Evolutionary conservation across 2,888 invertebrate species (phyloP), one percentile per base, ranked within the genome.

Genomic region (Brenthis hecate): DNA sequence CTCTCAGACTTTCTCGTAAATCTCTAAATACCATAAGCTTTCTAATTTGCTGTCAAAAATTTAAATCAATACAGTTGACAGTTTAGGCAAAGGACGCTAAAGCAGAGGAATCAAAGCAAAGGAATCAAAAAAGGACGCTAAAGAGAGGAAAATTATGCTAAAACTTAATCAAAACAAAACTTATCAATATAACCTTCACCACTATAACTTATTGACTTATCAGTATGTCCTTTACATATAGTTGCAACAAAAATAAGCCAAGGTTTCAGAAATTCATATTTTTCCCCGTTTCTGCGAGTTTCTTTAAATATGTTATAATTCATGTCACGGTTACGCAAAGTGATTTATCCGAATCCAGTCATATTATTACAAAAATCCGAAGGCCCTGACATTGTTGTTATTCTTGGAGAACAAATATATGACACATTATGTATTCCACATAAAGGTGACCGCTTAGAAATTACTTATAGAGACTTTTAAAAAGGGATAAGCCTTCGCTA

Each of bases 391-490:
- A 79, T 71, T 66, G 69, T 74, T 76, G 63, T 64, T 11, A 11
- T 43, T 43, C 62, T 65, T 56, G 64, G 23, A 60, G 70, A 72
- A 61, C 74, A 62, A 56, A 68, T 56, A 67, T 76, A 69, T 76
- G 77, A 79, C 78, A 75, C 77, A 79, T 79, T 78, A 74, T 57
- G 73, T 78, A 80, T 81, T 81, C 81, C 69, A 65, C 69, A 57
- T 55, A 58, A 58, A 60, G 8, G 36, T 8, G 36, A 43, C 36
- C 36, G 28, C 53, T 51, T 66, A 60, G 66, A 65, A 75, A 77
- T 81, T 78, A 72, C 79, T 80, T 81, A 78, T 14, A 56, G 51
- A 60, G 73, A 62, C 19, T 62, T 19, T 13, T 19, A 43, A 54
- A 54, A 51, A 62, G 19, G 51, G 62, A 62, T 62, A 62, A 36